Evolutionary conservation across 2,888 invertebrate genomes (phyloP).

Genomic region (Cataglyphis rosenhaueri): DNA sequence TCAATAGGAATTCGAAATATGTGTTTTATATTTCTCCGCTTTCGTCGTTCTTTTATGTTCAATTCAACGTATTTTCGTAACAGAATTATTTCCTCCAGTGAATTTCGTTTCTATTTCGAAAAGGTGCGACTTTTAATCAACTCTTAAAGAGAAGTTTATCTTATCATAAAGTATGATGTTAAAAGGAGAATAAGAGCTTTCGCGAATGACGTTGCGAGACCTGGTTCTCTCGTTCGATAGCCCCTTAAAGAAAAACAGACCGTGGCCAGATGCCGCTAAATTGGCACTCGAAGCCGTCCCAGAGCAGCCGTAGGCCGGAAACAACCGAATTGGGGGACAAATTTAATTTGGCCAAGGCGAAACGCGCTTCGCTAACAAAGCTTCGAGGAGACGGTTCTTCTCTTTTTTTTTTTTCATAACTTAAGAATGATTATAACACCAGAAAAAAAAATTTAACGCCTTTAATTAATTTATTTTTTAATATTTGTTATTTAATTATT

Average conservation of each 20-base stretch:
- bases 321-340: conserved; percentile 78
- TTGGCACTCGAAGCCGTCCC: conserved; percentile 78
- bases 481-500: neutral
- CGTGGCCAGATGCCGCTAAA: conserved; percentile 80
- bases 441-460: neutral
- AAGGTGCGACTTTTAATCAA: conserved; percentile 58
- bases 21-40: neutral
- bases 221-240: conserved; percentile 66
- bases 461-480: conserved; percentile 14
- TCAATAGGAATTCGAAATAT: conserved; percentile 8
- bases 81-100: conserved; percentile 12
- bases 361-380: conserved; percentile 45
- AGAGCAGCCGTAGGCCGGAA: conserved; percentile 73
- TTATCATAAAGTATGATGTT: conserved; percentile 67
- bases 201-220: conserved; percentile 49
- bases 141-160: conserved; percentile 61
- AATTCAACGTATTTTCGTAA: neutral
- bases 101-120: conserved; percentile 46
- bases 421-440: neutral
- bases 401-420: neutral
- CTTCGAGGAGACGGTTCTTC: neutral
- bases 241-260: conserved; percentile 78
- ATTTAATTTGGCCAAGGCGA: conserved; percentile 77
- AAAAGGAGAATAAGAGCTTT: conserved; percentile 56
- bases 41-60: neutral